These are phyloP conservation scores for Acrossocheilus fasciatus DNA, from an alignment of 2,797 vertebrate genomes.

Conservation along the genomic window DNA sequence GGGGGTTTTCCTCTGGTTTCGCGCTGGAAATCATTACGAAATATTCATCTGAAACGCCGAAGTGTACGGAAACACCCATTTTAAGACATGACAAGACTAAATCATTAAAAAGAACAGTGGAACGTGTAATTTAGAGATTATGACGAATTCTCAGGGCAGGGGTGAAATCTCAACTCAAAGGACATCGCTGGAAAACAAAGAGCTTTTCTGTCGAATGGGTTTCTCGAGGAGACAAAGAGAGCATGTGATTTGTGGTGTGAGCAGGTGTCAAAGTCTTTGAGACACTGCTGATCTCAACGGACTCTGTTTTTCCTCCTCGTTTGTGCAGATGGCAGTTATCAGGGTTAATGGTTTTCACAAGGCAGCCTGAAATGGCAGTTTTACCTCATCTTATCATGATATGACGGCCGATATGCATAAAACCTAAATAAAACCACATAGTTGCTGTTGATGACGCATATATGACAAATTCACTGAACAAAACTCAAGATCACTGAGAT, in stretches of 20 bases:
- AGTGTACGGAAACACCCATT: background rate
- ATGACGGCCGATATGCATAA: background rate
- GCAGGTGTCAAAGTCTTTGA: slow-evolving; percentile 36
- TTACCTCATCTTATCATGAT: background rate
- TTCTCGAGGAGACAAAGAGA: slow-evolving; percentile 8
- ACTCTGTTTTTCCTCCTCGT: background rate
- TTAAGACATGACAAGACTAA: background rate
- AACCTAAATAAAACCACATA: slow-evolving; percentile 1
- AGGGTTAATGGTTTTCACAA: background rate
- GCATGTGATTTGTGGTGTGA: slow-evolving; percentile 8
- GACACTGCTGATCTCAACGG: background rate
- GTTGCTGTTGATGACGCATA: background rate
- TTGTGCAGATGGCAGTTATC: background rate
- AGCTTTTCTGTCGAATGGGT: background rate
- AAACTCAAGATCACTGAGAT: background rate
- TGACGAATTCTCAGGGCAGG: background rate
- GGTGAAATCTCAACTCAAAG: background rate
- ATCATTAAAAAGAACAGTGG: background rate
- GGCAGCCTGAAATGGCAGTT: slow-evolving; percentile 9
- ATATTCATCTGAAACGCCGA: background rate
- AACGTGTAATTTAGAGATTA: background rate
- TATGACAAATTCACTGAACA: background rate
- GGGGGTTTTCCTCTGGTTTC: slow-evolving; percentile 1
- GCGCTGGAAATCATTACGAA: slow-evolving; percentile 6
- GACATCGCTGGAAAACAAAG: slow-evolving; percentile 9